Percentiles rank a stretch among this genome's conserved stretches.
phyloP scores from a whole-genome alignment of 1,140 invertebrate genomes.

The Macrotrachela quadricornifera region DNA sequence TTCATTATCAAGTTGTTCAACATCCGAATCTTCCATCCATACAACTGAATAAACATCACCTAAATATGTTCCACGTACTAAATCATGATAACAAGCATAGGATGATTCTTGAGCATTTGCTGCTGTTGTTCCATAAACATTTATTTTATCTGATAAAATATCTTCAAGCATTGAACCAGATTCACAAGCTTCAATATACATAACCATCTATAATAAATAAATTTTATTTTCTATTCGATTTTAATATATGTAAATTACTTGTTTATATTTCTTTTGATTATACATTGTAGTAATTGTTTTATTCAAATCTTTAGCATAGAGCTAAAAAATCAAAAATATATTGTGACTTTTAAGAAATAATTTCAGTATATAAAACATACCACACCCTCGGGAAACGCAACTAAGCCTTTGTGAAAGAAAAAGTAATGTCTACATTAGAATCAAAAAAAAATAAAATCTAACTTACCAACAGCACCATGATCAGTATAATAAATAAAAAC shows the following conservation, averaged over 20 bases:
- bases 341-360: not conserved
- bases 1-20: conserved; percentile 34
- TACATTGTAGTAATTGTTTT: conserved; percentile 33
- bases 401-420: conserved; percentile 11
- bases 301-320: conserved; percentile 28
- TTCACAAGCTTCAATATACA: conserved; percentile 46
- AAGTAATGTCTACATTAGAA: too few species aligned
- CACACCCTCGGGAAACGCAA: conserved; percentile 35
- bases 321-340: conserved; percentile 15
- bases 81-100: conserved; percentile 39
- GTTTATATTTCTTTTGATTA: conserved; percentile 27
- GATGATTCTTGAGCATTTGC: conserved; percentile 39
- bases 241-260: conserved; percentile 15
- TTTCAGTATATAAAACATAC: conserved; percentile 1
- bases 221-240: not conserved
- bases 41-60: conserved; percentile 42
- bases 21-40: conserved; percentile 44
- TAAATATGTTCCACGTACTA: conserved; percentile 33
- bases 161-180: conserved; percentile 45
- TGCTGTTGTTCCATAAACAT: conserved; percentile 42
- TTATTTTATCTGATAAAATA: conserved; percentile 35
- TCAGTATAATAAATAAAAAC: conserved; percentile 45
- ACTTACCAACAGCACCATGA: conserved; percentile 33
- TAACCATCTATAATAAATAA: conserved; percentile 32
- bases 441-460: too few species aligned